Evolutionary conservation across 1,140 invertebrate genomes (phyloP), one percentile per base, ranked within the genome.

Genomic region (Argopecten irradians): DNA sequence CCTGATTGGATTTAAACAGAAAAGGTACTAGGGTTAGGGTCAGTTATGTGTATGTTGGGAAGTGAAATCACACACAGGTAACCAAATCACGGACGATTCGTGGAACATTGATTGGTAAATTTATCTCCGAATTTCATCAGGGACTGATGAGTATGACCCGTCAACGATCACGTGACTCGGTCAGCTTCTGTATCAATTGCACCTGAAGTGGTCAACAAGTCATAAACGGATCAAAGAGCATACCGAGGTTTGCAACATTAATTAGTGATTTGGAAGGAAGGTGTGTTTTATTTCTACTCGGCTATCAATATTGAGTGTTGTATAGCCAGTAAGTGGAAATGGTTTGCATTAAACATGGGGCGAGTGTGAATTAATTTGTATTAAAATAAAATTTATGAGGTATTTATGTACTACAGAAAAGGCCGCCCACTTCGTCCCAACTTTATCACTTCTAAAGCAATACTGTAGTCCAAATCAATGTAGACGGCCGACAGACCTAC

Each of bases 321-420:
- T 39, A 28, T 28, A 71, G 55, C 7, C 55, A 71, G 1, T 28
- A 71, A 71, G 55, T 71, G n/a, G 22, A n/a, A 7, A 71, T 71
- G 22, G 16, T n/a, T n/a, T 71, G 55, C 55, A 71, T 71, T 28
- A 71, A 71, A 71, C 55, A 71, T 71, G n/a, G n/a, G n/a, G n/a
- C 55, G n/a, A 71, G 16, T 16, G 55, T 71, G 55, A 71, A 71
- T 71, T 28, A 28, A 71, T 71, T 71, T n/a, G 55, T 71, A 28
- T 71, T 71, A 28, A 71, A 71, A 71, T 11, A n/a, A 28, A 71
- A 5, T n/a, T 71, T 71, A 71, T 71, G n/a, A n/a, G 5, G 55
- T 28, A 71, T 71, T 71, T 71, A 71, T 71, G 55, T 71, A 71
- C 55, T 71, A 71, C 55, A 71, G 55, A 71, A 71, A 71, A n/a